Evolutionary conservation across 2,888 invertebrate genomes (phyloP).

Genomic region (Zaprionus lineosus): DNA sequence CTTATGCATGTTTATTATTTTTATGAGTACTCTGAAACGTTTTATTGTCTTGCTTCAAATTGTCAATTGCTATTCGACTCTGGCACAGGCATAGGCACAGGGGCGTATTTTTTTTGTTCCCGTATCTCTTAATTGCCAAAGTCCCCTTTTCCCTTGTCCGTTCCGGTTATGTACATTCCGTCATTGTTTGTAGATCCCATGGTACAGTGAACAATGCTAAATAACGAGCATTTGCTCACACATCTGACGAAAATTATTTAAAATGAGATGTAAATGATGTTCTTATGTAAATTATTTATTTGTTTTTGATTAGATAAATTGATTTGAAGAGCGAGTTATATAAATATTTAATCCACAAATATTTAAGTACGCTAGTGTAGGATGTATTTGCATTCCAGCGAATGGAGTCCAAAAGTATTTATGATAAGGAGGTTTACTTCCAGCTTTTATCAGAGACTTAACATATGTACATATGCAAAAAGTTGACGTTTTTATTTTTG

Average conservation of each 20-base stretch:
- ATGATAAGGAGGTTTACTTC: background rate
- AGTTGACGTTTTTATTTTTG: background rate
- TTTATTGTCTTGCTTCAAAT: slow-evolving; percentile 13
- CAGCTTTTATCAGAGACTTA: slow-evolving; percentile 1
- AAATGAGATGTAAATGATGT: no score
- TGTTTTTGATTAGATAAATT: slow-evolving; percentile 39
- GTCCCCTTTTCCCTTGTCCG: background rate
- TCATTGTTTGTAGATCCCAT: slow-evolving; percentile 15
- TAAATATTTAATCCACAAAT: no score
- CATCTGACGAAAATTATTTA: no score
- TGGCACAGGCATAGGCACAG: no score
- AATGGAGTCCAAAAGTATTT: background rate
- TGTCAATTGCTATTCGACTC: slow-evolving; percentile 13
- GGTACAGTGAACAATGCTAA: no score
- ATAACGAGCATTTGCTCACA: no score
- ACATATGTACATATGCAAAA: background rate
- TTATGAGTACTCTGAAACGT: slow-evolving; percentile 3
- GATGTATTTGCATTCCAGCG: background rate
- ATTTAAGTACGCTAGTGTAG: no score
- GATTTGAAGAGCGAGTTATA: background rate
- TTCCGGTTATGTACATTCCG: slow-evolving; percentile 5
- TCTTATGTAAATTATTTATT: no score
- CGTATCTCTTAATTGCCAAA: slow-evolving; percentile 21
- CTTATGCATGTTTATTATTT: background rate
- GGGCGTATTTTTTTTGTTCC: slow-evolving; percentile 20